Evolutionary conservation across 2,888 invertebrate species (phyloP), one percentile per base, ranked within the genome.

Genomic region (Lingula anatina): DNA sequence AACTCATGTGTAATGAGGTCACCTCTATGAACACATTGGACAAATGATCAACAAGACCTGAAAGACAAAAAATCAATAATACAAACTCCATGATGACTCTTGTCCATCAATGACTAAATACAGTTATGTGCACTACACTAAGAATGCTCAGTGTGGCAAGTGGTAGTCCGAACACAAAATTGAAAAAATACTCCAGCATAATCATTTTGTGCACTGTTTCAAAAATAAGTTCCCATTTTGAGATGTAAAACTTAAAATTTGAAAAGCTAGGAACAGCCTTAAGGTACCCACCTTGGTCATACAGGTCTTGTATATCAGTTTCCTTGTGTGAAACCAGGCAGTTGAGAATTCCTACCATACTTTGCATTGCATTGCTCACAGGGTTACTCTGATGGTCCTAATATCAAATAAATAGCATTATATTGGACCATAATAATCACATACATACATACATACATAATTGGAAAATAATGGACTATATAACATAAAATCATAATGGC

Each of bases 301-400:
- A 73, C n/a, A 76, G 59, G 15, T 70, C 70, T 47, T 54, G 61
- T 64, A 75, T 66, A 47, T 73, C 65, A 1, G 74, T 73, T 40
- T 74, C 71, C 47, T 64, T 66, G 49, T 68, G 65, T 31, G 61
- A 56, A n/a, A 74, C 65, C 37, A 75, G 58, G 53, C 65, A 67
- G 50, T 61, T 64, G 18, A 71, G 50, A 27, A 70, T 60, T n/a
- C 60, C 59, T 38, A 65, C 66, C 26, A 73, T 61, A 52, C 65
- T 70, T 60, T 71, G 70, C 64, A 75, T 68, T 31, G 71, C 63
- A 50, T 61, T 65, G 44, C 70, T 64, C 18, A 69, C 52, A 1
- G 72, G 64, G 50, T 70, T 75, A 53, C 62, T 69, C 53, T 73
- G 73, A 51, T 75, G 71, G 50, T 75, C 75, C 75, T 75, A 54